Base-by-base conservation (phyloP, 2,113 vertebrate species). In the Gallinago undulata region DNA sequence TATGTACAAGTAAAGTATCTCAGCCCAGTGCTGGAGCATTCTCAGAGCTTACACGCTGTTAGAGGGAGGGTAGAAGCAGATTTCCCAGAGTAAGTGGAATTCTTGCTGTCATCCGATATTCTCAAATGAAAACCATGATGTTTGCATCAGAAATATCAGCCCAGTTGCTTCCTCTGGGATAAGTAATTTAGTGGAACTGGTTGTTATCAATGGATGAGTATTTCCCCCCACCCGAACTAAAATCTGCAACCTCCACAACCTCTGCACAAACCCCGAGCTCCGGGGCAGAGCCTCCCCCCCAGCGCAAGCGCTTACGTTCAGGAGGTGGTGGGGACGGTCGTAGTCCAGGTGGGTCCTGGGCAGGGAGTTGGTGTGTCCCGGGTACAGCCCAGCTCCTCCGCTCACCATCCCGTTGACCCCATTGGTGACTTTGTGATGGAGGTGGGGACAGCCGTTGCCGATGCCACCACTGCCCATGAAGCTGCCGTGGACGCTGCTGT, bases 371-470 rank as follows among this genome's bases (percentile, higher is more conserved):
- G 48, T 76, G 39, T 96, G 98, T 24, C 96, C 97, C 0, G 98
- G 87, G 77, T 98, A 98, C 91, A 98, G 98, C 6, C 97, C 96
- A 60, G 95, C 87, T 90, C 96, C 96, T 68, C 98, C 98, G 0
- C 97, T 98, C 96, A 98, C 7, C 2, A 98, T 77, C 10, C 97
- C 98, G 0, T 70, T 97, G 57, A 98, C 63, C 41, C 99, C 98
- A 1, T 97, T 98, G 10, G 98, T 90, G 25, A 98, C 96, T 63
- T 99, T 98, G 63, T 98, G 99, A 62, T 99, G 99, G 73, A 98
- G 84, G 22, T 99, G 99, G 13, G 99, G 98, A 45, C 99, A 99
- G 50, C 98, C 97, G 2, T 97, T 98, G 93, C 97, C 48, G 59
- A 99, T 97, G 87, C 97, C 84, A 8, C 98, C 97, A 0, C 97